Evolutionary conservation across 1,140 invertebrate genomes (phyloP).

Genomic region (Drosophila ficusphila): DNA sequence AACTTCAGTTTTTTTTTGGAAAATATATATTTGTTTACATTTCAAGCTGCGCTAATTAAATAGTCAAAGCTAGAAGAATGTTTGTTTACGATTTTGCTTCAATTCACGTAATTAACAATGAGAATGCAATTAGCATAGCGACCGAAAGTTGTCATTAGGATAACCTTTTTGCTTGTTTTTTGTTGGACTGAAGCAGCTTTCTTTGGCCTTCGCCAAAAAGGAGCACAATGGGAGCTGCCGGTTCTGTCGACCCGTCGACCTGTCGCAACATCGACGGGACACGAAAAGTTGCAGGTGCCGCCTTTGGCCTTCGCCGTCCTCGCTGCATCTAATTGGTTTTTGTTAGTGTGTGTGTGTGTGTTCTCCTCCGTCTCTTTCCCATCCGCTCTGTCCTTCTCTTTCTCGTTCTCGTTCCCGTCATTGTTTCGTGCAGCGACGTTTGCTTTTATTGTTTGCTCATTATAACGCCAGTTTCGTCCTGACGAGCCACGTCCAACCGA

Average conservation of each 20-base stretch:
- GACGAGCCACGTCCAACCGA: constrained; percentile 19
- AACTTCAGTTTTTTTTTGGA: not conserved
- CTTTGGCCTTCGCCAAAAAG: constrained; percentile 62
- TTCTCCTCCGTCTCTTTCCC: constrained; percentile 1
- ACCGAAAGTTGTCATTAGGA: constrained; percentile 43
- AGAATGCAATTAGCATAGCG: constrained; percentile 76
- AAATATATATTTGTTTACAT: constrained; percentile 7
- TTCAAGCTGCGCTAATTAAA: too few species aligned
- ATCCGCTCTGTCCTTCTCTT: not conserved
- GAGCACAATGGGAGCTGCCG: constrained; percentile 52
- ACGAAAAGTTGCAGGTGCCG: constrained; percentile 64
- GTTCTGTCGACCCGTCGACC: not conserved
- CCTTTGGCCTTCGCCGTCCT: constrained; percentile 37
- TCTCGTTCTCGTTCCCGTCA: constrained; percentile 32
- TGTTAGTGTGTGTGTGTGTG: constrained; percentile 42
- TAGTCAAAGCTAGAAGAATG: too few species aligned
- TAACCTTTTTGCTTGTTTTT: constrained; percentile 18
- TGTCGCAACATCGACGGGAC: constrained; percentile 76
- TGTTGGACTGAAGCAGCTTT: constrained; percentile 12
- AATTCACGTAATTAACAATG: constrained; percentile 80
- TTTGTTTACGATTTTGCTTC: too few species aligned
- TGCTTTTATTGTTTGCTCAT: constrained; percentile 82
- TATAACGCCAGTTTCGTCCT: constrained; percentile 65
- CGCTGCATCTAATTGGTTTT: constrained; percentile 75
- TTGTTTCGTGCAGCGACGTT: constrained; percentile 73